Percentiles rank a stretch among this genome's conserved stretches.
Evolutionary conservation across 2,113 vertebrate species (phyloP).

Genomic region (Cranoglanis bouderius): DNA sequence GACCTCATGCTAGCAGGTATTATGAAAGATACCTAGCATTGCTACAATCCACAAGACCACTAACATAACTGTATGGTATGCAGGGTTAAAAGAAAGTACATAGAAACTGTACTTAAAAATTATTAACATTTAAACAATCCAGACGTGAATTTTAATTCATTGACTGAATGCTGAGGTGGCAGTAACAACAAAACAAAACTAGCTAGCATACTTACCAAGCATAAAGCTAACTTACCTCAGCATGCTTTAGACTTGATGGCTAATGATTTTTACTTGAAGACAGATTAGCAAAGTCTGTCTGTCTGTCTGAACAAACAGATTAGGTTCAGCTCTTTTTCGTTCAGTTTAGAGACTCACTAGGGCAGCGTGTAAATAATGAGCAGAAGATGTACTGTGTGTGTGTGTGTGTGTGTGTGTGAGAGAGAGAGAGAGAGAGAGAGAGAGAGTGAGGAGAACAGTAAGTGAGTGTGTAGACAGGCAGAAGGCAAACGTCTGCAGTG

Average conservation of each 20-base stretch:
- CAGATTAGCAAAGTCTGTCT: neutral
- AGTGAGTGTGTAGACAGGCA: neutral
- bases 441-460: neutral
- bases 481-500: conserved; percentile 31
- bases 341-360: conserved; percentile 8
- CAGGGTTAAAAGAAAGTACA: neutral
- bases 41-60: neutral
- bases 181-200: neutral
- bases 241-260: neutral
- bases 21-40: neutral
- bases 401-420: neutral
- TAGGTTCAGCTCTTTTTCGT: neutral
- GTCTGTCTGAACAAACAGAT: neutral
- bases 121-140: neutral
- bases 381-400: neutral
- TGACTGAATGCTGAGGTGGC: neutral
- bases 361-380: conserved; percentile 29
- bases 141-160: neutral
- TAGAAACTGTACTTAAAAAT: neutral
- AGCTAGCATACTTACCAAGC: neutral
- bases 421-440: too few species aligned
- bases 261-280: neutral
- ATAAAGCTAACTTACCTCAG: neutral
- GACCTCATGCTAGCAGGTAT: neutral
- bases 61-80: neutral